These are phyloP conservation scores for Drosophila prosaltans DNA, from an alignment of 1,140 invertebrate genomes.

Conservation along the genomic window DNA sequence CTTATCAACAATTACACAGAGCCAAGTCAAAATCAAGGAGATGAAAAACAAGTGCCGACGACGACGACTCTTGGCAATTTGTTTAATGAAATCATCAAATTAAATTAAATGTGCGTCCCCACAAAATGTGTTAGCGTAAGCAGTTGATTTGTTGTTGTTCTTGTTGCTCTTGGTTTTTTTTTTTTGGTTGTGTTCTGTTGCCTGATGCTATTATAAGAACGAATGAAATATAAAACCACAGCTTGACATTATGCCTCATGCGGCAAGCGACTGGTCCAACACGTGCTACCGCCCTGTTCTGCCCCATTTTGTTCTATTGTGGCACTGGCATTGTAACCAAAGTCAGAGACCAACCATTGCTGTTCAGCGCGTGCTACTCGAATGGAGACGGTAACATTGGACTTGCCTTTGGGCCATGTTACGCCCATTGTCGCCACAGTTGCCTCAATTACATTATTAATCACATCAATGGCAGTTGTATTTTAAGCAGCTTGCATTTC, in stretches of 20 bases:
- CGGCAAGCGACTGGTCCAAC: constrained; percentile 30
- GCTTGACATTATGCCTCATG: constrained; percentile 36
- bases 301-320: neutral
- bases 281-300: neutral
- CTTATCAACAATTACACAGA: constrained; percentile 22
- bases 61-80: constrained; percentile 51
- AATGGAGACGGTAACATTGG: constrained; percentile 26
- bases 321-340: constrained; percentile 19
- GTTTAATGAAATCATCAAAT: constrained; percentile 79
- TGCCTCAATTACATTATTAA: constrained; percentile 67
- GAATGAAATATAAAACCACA: constrained; percentile 73
- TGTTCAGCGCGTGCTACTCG: constrained; percentile 37
- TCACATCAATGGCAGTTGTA: constrained; percentile 64
- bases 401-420: constrained; percentile 27
- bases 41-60: constrained; percentile 14
- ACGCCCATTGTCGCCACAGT: constrained; percentile 1
- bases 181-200: constrained; percentile 18
- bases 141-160: constrained; percentile 44
- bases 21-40: constrained; percentile 44
- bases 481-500: constrained; percentile 62
- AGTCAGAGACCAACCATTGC: constrained; percentile 49
- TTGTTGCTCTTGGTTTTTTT: constrained; percentile 1
- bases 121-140: constrained; percentile 64
- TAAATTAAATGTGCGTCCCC: constrained; percentile 70
- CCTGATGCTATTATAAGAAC: constrained; percentile 40